phyloP scores from a whole-genome alignment of 2,888 invertebrate species.

The Scaptomyza caliginosa region DNA sequence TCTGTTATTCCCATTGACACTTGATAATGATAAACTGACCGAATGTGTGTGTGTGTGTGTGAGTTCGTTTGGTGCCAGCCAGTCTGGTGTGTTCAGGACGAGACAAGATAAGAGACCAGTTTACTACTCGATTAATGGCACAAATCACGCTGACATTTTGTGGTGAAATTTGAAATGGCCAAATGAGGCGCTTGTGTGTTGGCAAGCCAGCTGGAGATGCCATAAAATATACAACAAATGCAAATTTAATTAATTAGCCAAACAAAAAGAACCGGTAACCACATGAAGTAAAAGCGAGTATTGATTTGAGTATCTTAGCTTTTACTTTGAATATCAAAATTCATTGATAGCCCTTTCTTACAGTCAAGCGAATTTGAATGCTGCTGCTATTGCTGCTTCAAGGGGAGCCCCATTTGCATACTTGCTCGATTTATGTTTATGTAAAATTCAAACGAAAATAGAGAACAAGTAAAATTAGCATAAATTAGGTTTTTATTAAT shows the following conservation, averaged over 20 bases:
- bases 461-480: slow-evolving; percentile 60
- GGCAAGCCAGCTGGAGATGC: slow-evolving; percentile 33
- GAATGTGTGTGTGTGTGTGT: slow-evolving; percentile 32
- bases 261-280: slow-evolving; percentile 37
- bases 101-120: slow-evolving; percentile 26
- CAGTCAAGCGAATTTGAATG: neutral
- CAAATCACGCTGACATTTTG: slow-evolving; percentile 42
- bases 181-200: slow-evolving; percentile 63
- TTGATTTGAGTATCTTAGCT: slow-evolving; percentile 24
- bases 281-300: slow-evolving; percentile 21
- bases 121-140: slow-evolving; percentile 21
- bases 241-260: slow-evolving; percentile 70
- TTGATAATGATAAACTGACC: slow-evolving; percentile 39
- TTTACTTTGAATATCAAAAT: slow-evolving; percentile 29
- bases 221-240: slow-evolving; percentile 60
- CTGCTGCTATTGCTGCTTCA: slow-evolving; percentile 17
- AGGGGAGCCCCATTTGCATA: slow-evolving; percentile 65
- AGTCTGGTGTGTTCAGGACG: slow-evolving; percentile 66
- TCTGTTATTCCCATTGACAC: slow-evolving; percentile 18
- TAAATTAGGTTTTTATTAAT: slow-evolving; percentile 76
- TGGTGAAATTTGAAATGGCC: slow-evolving; percentile 72
- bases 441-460: slow-evolving; percentile 54
- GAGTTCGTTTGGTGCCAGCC: slow-evolving; percentile 55
- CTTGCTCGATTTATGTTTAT: slow-evolving; percentile 43
- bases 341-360: neutral